These are phyloP conservation scores for Hystrix cristata DNA, from an alignment of 2,113 vertebrate genomes.

Conservation along the genomic window DNA sequence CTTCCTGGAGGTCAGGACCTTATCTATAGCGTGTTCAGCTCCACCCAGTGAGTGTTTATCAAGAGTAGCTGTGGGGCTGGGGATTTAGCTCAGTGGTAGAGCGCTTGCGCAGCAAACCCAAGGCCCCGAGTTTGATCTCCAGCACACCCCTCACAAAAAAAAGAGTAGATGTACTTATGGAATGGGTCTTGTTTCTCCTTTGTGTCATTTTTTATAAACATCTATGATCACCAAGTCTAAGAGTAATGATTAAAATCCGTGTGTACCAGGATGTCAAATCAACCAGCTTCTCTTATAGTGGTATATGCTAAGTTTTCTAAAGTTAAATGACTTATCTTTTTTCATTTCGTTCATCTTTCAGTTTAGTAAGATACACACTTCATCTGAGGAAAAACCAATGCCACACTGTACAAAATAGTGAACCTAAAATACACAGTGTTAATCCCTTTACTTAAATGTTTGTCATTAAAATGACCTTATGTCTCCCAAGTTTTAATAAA, in stretches of 20 bases:
- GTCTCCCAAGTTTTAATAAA: conserved; percentile 51
- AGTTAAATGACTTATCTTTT: not conserved
- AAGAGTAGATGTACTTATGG: not conserved
- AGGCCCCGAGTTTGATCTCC: no score
- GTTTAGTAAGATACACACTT: conserved; percentile 11
- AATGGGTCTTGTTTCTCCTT: not conserved
- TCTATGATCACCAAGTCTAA: conserved; percentile 11
- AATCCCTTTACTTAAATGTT: not conserved
- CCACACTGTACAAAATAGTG: not conserved
- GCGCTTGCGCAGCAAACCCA: no score
- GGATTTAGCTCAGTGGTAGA: no score
- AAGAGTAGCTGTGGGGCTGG: not conserved
- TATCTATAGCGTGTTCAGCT: not conserved
- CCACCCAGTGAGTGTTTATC: not conserved
- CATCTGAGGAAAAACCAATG: not conserved
- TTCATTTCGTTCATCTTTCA: conserved; percentile 26
- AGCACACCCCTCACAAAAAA: no score
- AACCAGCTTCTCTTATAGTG: not conserved
- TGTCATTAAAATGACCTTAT: conserved; percentile 48
- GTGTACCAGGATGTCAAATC: not conserved
- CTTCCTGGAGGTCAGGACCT: not conserved
- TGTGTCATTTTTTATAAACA: conserved; percentile 38
- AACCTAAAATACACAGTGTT: conserved; percentile 38
- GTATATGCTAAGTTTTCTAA: not conserved
- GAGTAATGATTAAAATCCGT: not conserved